phyloP scores from a whole-genome alignment of 2,113 vertebrate genomes.

The Zosterops japonicus region DNA sequence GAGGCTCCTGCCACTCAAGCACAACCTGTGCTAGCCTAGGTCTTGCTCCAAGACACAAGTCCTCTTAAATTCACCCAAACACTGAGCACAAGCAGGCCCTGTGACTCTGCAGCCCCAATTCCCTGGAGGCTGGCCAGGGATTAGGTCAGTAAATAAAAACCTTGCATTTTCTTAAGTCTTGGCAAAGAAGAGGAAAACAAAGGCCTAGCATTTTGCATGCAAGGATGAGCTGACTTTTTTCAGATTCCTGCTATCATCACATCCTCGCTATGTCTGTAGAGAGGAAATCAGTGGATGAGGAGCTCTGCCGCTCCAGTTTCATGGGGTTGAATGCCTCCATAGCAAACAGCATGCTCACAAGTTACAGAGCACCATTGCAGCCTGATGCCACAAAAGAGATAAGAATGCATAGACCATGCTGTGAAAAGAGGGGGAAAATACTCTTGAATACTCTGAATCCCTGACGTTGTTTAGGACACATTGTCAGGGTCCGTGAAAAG shows the following conservation, averaged over 20 bases:
- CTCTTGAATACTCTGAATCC: background rate
- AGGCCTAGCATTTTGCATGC: background rate
- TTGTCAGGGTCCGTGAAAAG: background rate
- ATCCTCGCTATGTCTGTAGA: background rate
- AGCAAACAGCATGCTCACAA: background rate
- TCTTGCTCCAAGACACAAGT: accelerated
- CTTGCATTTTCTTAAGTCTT: background rate
- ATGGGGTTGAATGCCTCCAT: background rate
- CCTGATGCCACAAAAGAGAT: background rate
- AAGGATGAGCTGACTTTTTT: background rate
- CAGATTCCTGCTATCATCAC: background rate
- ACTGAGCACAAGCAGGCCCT: background rate
- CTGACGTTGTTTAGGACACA: background rate
- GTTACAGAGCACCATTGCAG: background rate
- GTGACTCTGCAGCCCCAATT: background rate
- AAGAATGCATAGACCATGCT: background rate
- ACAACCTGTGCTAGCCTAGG: background rate
- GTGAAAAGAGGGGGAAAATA: background rate
- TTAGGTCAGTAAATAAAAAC: background rate
- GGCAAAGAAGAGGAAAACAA: background rate
- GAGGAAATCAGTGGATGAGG: background rate
- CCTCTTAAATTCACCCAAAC: background rate
- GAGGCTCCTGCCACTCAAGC: accelerated
- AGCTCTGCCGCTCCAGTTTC: background rate
- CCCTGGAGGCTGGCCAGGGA: background rate